Conservation (phyloP, 2,113 vertebrate species). For the Oreochromis aureus region DNA sequence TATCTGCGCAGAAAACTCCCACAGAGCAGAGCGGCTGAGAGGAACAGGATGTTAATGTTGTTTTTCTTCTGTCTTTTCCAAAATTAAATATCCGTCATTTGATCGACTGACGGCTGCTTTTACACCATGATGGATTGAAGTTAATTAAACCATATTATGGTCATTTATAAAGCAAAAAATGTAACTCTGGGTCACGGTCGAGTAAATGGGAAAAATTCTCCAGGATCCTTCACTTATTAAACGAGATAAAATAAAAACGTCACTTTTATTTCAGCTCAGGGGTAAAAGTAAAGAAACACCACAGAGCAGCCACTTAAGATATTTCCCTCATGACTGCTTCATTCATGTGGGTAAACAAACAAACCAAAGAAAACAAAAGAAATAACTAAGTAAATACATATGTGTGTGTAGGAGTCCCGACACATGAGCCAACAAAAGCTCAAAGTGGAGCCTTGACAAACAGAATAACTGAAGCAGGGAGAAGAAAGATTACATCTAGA, state of each 20-base stretch:
- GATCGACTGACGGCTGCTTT: background rate
- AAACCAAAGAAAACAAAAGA: background rate
- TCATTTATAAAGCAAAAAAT: slow-evolving; percentile 9
- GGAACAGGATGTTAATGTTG: slow-evolving; percentile 31
- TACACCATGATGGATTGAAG: slow-evolving; percentile 30
- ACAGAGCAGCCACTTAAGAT: background rate
- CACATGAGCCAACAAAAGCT: background rate
- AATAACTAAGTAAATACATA: background rate
- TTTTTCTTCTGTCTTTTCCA: background rate
- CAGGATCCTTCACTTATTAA: background rate
- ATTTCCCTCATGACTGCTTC: background rate
- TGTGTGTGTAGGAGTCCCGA: background rate
- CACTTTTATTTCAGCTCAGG: background rate
- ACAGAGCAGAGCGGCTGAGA: slow-evolving; percentile 14
- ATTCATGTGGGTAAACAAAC: background rate
- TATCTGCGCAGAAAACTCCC: slow-evolving; percentile 53
- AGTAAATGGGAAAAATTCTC: slow-evolving; percentile 42
- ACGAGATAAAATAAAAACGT: fast-evolving
- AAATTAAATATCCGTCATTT: slow-evolving; percentile 20
- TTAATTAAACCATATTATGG: slow-evolving; percentile 30
- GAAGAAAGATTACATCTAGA: background rate
- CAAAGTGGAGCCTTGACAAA: background rate
- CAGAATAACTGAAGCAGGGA: background rate
- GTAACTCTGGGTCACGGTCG: background rate
- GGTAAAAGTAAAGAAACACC: background rate